Evolutionary conservation across 2,888 invertebrate genomes (phyloP), one percentile per base, ranked within the genome.

Genomic region (Metallyticus violacea): DNA sequence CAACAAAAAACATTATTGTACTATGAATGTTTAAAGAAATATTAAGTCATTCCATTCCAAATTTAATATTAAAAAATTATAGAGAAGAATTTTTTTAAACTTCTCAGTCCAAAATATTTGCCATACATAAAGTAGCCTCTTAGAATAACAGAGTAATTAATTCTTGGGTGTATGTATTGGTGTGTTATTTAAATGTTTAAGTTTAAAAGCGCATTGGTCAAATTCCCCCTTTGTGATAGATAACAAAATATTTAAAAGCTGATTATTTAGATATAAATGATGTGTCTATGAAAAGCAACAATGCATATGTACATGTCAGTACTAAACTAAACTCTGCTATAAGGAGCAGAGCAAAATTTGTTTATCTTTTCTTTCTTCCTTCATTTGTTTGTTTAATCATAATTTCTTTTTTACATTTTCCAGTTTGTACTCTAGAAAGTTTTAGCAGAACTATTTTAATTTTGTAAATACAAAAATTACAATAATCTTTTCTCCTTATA

Each of bases 21-120:
- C 83, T 86, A 79, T 84, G 62, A 84, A 40, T 86, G 84, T 86
- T 86, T 62, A 86, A 86, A 83, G 26, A 80, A 80, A 30, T 81
- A 81, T 77, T 80, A 78, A 79, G 28, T 79, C 84, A 86, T 86
- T 86, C 86, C 83, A 86, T 86, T 84, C 85, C 79, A 81, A 81
- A 86, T 86, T 86, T 83, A 83, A 76, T 83, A 77, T 77, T 83
- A 77, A 83, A n/a, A 62, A 62, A 86, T 83, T 25, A 86, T 77
- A 83, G 84, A 62, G 79, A 79, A 86, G 82, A 79, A 79, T 79
- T 84, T 79, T 84, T 86, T 86, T 85, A 85, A 79, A 85, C 86
- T 86, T 86, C 86, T 84, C 86, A 85, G 85, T 85, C 80, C 80
- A 86, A 86, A 86, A 86, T 86, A 79, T 86, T 86, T 86, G 86